Conservation (phyloP, 2,888 invertebrate genomes). For the Melanophora roralis region DNA sequence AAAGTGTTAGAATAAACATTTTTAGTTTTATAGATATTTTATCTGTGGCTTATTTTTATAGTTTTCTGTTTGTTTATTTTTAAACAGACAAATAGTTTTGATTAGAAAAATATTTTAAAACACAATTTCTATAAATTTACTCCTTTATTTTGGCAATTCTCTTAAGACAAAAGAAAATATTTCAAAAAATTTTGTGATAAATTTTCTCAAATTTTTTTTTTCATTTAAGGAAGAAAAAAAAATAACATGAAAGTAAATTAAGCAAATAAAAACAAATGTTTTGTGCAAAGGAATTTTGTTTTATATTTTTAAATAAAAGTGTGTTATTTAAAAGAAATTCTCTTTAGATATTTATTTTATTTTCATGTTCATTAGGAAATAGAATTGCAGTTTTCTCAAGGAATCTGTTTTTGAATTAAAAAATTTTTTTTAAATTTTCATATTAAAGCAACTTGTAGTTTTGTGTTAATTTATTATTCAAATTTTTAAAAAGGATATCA, state of each 20-base stretch:
- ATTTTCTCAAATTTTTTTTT: constrained; percentile 24
- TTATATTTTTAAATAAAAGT: too few relatives aligned
- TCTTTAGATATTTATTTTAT: neutral
- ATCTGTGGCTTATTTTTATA: neutral
- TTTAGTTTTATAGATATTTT: neutral
- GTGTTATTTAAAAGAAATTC: neutral
- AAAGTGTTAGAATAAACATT: neutral
- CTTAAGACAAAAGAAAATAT: constrained; percentile 25
- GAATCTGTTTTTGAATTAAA: too few relatives aligned
- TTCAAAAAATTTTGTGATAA: constrained; percentile 33
- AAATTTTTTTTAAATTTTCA: too few relatives aligned
- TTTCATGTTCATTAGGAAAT: neutral
- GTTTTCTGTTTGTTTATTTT: neutral
- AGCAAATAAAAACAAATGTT: neutral
- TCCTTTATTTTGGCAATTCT: constrained; percentile 23
- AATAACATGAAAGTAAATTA: neutral
- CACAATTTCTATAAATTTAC: constrained; percentile 19
- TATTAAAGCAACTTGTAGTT: too few relatives aligned
- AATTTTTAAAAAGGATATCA: too few relatives aligned
- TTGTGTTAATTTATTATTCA: too few relatives aligned
- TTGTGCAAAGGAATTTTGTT: neutral
- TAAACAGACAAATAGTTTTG: neutral
- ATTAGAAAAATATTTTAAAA: constrained; percentile 5
- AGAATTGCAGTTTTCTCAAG: neutral
- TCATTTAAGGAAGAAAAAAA: neutral